phyloP scores from a whole-genome alignment of 2,113 vertebrate genomes.

The Hemicordylus capensis region DNA sequence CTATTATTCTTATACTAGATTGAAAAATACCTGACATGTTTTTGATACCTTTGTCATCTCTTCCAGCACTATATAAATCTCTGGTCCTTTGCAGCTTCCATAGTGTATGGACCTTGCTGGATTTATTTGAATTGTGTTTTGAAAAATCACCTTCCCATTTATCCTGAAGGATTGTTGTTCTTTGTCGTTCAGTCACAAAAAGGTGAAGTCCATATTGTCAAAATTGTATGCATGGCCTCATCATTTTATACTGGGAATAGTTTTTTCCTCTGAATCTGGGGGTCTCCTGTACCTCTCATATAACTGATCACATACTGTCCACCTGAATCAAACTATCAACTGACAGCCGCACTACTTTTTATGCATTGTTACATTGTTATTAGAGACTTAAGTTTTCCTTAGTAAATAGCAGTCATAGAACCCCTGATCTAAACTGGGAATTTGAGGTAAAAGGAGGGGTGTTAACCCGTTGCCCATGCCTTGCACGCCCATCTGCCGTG shows the following conservation, averaged over 20 bases:
- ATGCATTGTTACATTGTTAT: too few relatives aligned
- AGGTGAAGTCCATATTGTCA: background rate
- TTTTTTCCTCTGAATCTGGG: background rate
- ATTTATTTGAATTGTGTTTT: background rate
- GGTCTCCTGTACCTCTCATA: constrained; percentile 3
- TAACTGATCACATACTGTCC: background rate
- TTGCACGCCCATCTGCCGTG: too few relatives aligned
- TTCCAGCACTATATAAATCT: background rate
- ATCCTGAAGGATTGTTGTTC: background rate
- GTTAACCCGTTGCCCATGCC: too few relatives aligned
- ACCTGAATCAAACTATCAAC: background rate
- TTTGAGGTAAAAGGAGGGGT: too few relatives aligned
- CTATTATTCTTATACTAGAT: too few relatives aligned
- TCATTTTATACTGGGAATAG: too few relatives aligned
- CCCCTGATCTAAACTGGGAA: too few relatives aligned
- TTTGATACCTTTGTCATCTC: background rate
- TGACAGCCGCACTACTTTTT: too few relatives aligned
- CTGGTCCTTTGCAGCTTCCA: background rate
- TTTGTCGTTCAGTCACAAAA: background rate
- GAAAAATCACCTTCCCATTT: background rate
- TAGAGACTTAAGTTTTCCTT: too few relatives aligned
- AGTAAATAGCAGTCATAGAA: too few relatives aligned
- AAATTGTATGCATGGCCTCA: background rate
- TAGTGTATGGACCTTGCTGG: background rate
- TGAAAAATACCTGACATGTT: background rate